Evolutionary conservation across 2,113 vertebrate genomes (phyloP).

Genomic region (Struthio camelus): DNA sequence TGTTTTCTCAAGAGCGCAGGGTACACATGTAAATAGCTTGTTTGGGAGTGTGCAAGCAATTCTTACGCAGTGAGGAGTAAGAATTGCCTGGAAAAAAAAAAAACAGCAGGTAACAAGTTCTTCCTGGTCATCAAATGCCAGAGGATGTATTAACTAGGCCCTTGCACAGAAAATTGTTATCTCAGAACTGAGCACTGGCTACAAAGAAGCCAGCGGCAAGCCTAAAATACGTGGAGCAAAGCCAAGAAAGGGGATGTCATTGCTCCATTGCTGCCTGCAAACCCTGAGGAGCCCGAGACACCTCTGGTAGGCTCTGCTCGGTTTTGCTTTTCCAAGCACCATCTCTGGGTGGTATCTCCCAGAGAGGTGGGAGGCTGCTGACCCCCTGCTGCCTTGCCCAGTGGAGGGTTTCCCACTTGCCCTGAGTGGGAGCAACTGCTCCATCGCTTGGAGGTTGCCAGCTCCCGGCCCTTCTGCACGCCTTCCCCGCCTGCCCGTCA

Average conservation of each 20-base stretch:
- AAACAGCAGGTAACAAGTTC: neutral
- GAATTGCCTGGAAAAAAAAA: neutral
- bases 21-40: neutral
- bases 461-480: neutral
- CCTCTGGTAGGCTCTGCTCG: neutral
- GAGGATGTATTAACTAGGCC: neutral
- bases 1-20: neutral
- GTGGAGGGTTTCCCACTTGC: too few species aligned
- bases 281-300: neutral
- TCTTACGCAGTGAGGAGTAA: neutral
- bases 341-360: neutral
- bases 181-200: neutral
- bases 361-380: neutral
- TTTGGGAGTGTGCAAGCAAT: neutral
- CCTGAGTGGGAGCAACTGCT: rapidly evolving
- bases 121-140: neutral
- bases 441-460: neutral
- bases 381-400: neutral
- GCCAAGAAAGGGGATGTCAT: neutral
- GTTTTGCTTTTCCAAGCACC: neutral
- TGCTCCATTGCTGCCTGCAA: neutral
- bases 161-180: neutral
- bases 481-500: neutral
- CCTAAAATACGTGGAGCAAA: neutral
- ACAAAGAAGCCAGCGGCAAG: neutral